Conservation (phyloP, 2,888 invertebrate species). For the Mythimna albipuncta region DNA sequence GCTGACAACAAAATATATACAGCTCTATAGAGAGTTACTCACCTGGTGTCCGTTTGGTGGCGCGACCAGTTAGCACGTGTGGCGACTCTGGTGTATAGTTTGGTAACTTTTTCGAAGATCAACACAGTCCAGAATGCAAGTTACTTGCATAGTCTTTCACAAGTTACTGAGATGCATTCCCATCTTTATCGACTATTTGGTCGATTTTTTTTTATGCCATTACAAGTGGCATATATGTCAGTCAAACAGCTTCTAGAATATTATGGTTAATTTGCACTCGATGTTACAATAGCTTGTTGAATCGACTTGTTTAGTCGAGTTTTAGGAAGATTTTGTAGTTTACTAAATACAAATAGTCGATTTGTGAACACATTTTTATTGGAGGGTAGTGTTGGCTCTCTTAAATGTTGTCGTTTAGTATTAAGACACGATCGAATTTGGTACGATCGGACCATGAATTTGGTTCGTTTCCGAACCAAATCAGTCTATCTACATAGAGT, state of each 20-base stretch:
- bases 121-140: background rate
- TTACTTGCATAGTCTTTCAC: background rate
- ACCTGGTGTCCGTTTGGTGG: too few species aligned
- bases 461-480: too few species aligned
- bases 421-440: too few species aligned
- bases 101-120: background rate
- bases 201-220: constrained; percentile 44
- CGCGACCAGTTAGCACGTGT: too few species aligned
- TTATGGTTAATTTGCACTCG: constrained; percentile 42
- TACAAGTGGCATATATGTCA: constrained; percentile 27
- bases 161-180: constrained; percentile 2
- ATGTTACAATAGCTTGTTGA: constrained; percentile 52
- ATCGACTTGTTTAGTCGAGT: constrained; percentile 41
- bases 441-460: too few species aligned
- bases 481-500: too few species aligned
- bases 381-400: background rate
- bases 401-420: too few species aligned
- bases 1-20: too few species aligned
- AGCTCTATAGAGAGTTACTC: too few species aligned
- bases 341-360: constrained; percentile 34
- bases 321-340: constrained; percentile 54
- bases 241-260: constrained; percentile 37
- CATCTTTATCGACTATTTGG: constrained; percentile 10
- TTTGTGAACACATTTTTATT: constrained; percentile 22
- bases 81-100: too few species aligned